Conservation (phyloP, 1,140 invertebrate genomes). For the Trypoxylus dichotomus region DNA sequence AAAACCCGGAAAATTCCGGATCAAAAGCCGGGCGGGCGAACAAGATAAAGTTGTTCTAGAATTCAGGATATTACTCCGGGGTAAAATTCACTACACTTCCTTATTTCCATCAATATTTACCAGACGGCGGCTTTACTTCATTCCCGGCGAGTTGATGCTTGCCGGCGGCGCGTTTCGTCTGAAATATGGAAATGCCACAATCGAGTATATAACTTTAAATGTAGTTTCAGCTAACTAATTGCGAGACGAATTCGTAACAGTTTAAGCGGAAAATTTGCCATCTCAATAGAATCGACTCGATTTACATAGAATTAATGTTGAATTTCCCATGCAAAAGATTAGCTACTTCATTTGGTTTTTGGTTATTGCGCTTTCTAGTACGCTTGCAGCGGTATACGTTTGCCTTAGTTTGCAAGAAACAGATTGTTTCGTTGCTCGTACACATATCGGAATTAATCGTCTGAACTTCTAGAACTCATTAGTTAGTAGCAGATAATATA, state of each 20-base stretch:
- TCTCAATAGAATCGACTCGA: background rate
- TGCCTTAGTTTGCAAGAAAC: too few relatives aligned
- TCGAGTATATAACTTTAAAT: background rate
- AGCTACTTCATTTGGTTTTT: too few relatives aligned
- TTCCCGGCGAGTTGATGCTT: background rate
- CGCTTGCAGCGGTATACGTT: too few relatives aligned
- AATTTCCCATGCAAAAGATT: too few relatives aligned
- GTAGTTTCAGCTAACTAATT: background rate
- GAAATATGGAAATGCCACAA: slow-evolving; percentile 7
- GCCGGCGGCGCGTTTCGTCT: background rate
- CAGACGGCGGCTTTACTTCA: background rate
- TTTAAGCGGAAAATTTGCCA: background rate
- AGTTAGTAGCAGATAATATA: too few relatives aligned
- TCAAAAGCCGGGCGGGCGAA: background rate
- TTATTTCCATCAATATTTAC: slow-evolving; percentile 22
- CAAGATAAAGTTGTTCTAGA: slow-evolving; percentile 6
- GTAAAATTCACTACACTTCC: slow-evolving; percentile 9
- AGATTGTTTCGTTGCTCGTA: too few relatives aligned
- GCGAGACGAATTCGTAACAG: background rate
- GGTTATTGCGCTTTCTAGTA: too few relatives aligned
- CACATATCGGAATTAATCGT: too few relatives aligned
- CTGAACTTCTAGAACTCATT: too few relatives aligned
- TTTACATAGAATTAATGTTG: too few relatives aligned
- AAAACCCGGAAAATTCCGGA: background rate
- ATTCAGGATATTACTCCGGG: slow-evolving; percentile 3